Conservation (phyloP, 2,888 invertebrate genomes). For the Sarcophaga caerulescens region DNA sequence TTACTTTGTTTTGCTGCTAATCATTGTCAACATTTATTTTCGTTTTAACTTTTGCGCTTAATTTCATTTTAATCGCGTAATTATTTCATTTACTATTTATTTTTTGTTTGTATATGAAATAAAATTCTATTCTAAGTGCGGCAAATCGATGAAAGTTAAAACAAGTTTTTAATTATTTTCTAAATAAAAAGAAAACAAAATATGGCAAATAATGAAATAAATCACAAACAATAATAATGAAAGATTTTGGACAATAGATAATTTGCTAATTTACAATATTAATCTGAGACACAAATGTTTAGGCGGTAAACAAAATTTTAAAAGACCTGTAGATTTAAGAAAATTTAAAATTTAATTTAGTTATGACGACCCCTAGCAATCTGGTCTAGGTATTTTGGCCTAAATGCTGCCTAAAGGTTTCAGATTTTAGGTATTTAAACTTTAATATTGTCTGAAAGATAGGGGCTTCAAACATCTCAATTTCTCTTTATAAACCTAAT, state of each 20-base stretch:
- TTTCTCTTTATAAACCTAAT: too few species aligned
- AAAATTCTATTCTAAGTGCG: background rate
- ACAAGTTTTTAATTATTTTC: background rate
- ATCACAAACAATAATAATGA: constrained; percentile 42
- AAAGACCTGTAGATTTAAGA: too few species aligned
- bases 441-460: too few species aligned
- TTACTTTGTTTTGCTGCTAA: background rate
- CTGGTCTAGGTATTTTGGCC: too few species aligned
- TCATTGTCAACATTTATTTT: constrained; percentile 39
- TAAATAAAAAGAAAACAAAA: background rate
- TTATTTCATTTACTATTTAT: constrained; percentile 17
- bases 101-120: background rate
- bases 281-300: too few species aligned
- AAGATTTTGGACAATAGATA: constrained; percentile 25
- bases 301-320: too few species aligned
- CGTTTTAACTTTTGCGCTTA: constrained; percentile 24
- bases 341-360: too few species aligned
- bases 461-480: too few species aligned
- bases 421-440: too few species aligned
- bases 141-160: background rate
- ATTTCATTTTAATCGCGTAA: constrained; percentile 28
- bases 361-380: too few species aligned
- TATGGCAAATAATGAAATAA: constrained; percentile 36
- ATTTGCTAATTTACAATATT: too few species aligned
- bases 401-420: too few species aligned